A percentile compares a stretch with the other conserved stretches of the same genome.
These are phyloP conservation scores for Sigmodon hispidus DNA, from an alignment of 2,113 vertebrate genomes.

Conservation along the genomic window DNA sequence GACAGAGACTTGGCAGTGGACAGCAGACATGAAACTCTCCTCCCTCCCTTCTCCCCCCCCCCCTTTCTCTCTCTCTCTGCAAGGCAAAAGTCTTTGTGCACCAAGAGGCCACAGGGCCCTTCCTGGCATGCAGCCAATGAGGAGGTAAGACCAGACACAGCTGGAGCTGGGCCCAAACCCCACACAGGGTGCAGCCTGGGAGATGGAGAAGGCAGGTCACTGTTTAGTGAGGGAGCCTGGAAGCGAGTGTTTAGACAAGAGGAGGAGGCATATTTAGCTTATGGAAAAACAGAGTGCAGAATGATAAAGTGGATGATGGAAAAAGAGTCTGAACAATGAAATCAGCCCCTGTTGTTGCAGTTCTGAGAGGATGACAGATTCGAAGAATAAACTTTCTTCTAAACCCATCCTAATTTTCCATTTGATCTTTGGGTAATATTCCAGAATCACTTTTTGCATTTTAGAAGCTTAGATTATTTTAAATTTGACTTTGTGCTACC, in stretches of 20 bases:
- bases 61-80: fast-evolving
- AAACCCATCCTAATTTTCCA: not conserved
- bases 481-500: not conserved
- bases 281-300: slow-evolving; percentile 58
- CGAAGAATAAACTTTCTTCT: slow-evolving; percentile 56
- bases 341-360: not conserved
- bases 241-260: slow-evolving; percentile 81
- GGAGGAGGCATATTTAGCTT: slow-evolving; percentile 66
- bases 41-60: not conserved
- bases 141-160: not conserved
- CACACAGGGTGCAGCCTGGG: slow-evolving; percentile 50
- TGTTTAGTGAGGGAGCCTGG: slow-evolving; percentile 73
- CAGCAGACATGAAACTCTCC: not conserved
- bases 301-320: slow-evolving; percentile 75
- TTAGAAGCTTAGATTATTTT: not conserved
- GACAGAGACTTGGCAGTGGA: not conserved
- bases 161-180: not conserved
- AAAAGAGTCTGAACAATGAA: slow-evolving; percentile 75
- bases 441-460: not conserved
- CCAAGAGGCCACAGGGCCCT: not conserved
- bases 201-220: slow-evolving; percentile 62
- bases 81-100: slow-evolving; percentile 40
- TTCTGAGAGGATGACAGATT: slow-evolving; percentile 58
- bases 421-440: slow-evolving; percentile 20
- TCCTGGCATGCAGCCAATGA: not conserved